Base-by-base conservation (phyloP, 1,140 invertebrate species). In the Leptinotarsa lineolata region DNA sequence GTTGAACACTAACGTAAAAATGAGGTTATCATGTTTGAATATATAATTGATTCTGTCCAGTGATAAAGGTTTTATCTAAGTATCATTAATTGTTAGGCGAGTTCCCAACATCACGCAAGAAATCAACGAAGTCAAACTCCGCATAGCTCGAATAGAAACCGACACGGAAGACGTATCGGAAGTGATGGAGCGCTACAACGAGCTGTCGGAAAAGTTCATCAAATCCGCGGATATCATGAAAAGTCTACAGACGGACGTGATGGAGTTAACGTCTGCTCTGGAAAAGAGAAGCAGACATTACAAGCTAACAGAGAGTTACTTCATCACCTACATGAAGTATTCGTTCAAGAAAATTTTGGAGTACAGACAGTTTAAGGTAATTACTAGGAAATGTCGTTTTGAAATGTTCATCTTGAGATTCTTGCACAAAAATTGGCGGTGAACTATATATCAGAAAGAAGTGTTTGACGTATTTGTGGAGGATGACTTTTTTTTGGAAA, bases 321-420 rank as follows among this genome's bases (percentile, higher is more conserved):
- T 82, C 61, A 65, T 78, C 15, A 79, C 76, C 3, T 81, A 70
- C 22, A 79, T 83, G 21, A 76, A 79, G 54, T 74, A 81, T 65
- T 78, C 79, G 4, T 84, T 84, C 72, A 72, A 76, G 70, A 77
- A 77, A 67, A 74, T 83, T 12, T 72, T 83, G 61, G 77, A 80
- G 71, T 72, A 77, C 61, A 66, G 81, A 21, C 79, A 81, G 61
- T 82, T 82, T 74, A 76, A 82, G 72, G 80, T 81, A 75, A 63
- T 30, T 39, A 39, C 11, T 11, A 39, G 30, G 11, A 39, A 39
- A 39, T 39, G 30, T 8, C 8, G 30, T 39, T 39, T 39, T 39
- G 8, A 39, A 39, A 11, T 11, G 2, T 39, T 39, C 30, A 39
- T 39, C 30, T 39, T n/a, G n/a, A n/a, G n/a, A 44, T 48, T 20